phyloP scores from a whole-genome alignment of 2,113 vertebrate genomes.

The Lasiurus borealis region DNA sequence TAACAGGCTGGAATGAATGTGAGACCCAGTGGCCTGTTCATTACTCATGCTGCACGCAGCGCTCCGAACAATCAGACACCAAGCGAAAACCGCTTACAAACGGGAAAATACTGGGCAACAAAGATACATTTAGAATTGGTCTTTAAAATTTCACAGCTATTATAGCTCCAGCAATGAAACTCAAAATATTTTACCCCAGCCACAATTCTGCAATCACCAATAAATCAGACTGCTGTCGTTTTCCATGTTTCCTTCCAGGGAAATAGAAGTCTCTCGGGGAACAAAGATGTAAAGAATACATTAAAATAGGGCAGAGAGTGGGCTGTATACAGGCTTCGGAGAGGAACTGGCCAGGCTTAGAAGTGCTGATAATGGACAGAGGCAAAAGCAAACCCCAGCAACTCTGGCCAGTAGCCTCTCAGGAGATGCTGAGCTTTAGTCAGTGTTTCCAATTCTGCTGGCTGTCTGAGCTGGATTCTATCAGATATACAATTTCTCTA shows the following conservation, averaged over 20 bases:
- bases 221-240: constrained; percentile 20
- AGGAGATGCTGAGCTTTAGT: neutral
- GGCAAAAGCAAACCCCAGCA: neutral
- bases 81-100: constrained; percentile 62
- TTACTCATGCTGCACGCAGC: constrained; percentile 1
- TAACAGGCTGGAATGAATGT: neutral
- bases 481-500: constrained; percentile 8
- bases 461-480: neutral
- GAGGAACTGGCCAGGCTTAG: neutral
- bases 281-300: neutral
- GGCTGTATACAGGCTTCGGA: neutral
- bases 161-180: constrained; percentile 34
- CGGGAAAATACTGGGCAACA: constrained; percentile 63
- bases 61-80: neutral
- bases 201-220: constrained; percentile 48
- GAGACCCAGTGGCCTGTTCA: neutral
- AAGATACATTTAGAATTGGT: constrained; percentile 58
- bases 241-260: constrained; percentile 1
- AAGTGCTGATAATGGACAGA: neutral
- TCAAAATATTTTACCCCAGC: constrained; percentile 48
- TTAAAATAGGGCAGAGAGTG: neutral
- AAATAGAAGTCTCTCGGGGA: neutral
- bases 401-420: neutral
- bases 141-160: constrained; percentile 66
- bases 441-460: neutral